phyloP scores from a whole-genome alignment of 2,888 invertebrate genomes.

The Acrobasis repandana region DNA sequence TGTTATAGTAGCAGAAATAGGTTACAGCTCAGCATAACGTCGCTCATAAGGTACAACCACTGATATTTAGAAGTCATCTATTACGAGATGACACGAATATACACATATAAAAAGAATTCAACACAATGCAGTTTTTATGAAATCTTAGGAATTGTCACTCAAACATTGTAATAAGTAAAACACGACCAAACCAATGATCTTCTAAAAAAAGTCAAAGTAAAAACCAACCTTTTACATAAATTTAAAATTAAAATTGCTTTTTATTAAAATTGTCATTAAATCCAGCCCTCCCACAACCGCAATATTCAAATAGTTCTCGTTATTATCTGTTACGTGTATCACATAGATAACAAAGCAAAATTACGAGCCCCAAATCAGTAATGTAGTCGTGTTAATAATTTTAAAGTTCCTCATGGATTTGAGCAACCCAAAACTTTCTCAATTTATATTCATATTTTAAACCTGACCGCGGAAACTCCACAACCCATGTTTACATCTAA shows the following conservation, averaged over 20 bases:
- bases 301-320: background rate
- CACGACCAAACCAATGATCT: too few species aligned
- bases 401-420: slow-evolving; percentile 67
- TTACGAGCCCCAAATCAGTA: slow-evolving; percentile 50
- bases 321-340: slow-evolving; percentile 29
- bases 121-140: too few species aligned
- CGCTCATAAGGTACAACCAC: too few species aligned
- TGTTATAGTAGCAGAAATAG: too few species aligned
- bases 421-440: slow-evolving; percentile 71
- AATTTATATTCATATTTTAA: slow-evolving; percentile 80
- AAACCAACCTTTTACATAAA: too few species aligned
- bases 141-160: too few species aligned
- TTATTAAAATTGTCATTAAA: background rate
- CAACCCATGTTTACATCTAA: slow-evolving; percentile 60
- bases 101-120: too few species aligned
- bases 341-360: slow-evolving; percentile 41
- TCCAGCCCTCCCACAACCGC: background rate
- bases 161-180: too few species aligned
- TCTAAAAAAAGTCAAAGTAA: too few species aligned
- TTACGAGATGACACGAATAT: too few species aligned
- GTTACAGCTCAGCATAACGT: too few species aligned
- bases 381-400: slow-evolving; percentile 65
- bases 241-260: background rate
- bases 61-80: too few species aligned
- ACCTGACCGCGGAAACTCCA: slow-evolving; percentile 60